phyloP scores from a whole-genome alignment of 2,797 vertebrate genomes.

The Catostomus latipinnis region DNA sequence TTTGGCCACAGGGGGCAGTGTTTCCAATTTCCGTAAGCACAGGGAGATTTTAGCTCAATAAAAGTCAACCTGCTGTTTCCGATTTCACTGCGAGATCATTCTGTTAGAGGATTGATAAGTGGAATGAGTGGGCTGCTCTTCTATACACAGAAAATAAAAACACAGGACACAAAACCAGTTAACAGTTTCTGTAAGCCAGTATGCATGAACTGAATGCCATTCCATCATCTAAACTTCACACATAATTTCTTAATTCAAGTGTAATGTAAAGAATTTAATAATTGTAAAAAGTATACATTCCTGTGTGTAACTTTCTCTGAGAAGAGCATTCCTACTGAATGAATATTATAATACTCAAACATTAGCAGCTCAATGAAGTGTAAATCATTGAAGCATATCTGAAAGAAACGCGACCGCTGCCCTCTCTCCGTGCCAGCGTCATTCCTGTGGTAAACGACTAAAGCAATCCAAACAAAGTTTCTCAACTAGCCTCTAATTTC shows the following conservation, averaged over 20 bases:
- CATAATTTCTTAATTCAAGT: background rate
- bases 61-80: too few relatives aligned
- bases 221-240: background rate
- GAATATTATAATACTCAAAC: background rate
- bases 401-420: slow-evolving; percentile 18
- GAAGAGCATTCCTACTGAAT: background rate
- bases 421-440: slow-evolving; percentile 31
- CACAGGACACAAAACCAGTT: slow-evolving; percentile 10
- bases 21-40: too few relatives aligned
- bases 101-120: too few relatives aligned
- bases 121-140: too few relatives aligned
- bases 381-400: background rate
- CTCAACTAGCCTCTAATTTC: slow-evolving; percentile 44
- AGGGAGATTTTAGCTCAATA: too few relatives aligned
- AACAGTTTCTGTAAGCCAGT: background rate
- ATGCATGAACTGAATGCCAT: background rate
- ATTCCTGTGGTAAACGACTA: slow-evolving; percentile 56
- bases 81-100: too few relatives aligned
- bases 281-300: background rate
- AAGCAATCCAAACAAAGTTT: slow-evolving; percentile 49
- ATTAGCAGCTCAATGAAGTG: background rate
- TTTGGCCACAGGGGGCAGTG: too few relatives aligned
- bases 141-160: slow-evolving; percentile 2
- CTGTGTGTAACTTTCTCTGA: background rate
- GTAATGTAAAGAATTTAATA: background rate